A percentile compares a stretch with the other conserved stretches of the same genome.
Conservation (phyloP, 1,140 invertebrate genomes). For the Streblospio benedicti region DNA sequence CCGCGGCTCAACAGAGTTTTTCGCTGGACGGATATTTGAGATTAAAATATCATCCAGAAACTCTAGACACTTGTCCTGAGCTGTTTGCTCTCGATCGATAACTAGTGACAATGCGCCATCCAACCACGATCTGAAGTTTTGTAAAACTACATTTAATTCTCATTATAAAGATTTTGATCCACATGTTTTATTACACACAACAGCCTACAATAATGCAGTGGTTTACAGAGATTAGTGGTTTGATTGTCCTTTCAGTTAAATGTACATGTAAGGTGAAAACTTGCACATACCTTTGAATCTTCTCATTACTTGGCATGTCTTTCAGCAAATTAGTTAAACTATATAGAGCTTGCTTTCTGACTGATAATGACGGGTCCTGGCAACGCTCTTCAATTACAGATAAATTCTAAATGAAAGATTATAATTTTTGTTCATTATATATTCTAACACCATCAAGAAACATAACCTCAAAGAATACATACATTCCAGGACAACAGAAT, state of each 20-base stretch:
- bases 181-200: no score
- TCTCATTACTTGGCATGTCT: constrained; percentile 42
- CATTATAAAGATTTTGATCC: no score
- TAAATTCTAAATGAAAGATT: constrained; percentile 41
- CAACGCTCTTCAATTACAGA: constrained; percentile 50
- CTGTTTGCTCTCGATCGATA: constrained; percentile 54
- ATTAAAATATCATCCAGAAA: constrained; percentile 39
- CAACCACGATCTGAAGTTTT: constrained; percentile 28
- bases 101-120: constrained; percentile 53
- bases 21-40: constrained; percentile 24
- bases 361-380: constrained; percentile 52
- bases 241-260: no score
- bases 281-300: constrained; percentile 46
- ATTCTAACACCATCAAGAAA: no score
- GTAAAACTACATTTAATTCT: no score
- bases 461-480: no score
- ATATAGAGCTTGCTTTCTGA: constrained; percentile 53
- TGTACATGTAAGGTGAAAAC: no score
- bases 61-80: constrained; percentile 56
- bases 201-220: no score
- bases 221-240: no score
- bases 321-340: constrained; percentile 52
- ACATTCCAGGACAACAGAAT: no score
- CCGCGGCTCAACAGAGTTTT: constrained; percentile 16
- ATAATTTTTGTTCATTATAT: no score